A percentile compares a stretch with the other conserved stretches of the same genome.
Evolutionary conservation across 2,113 vertebrate species (phyloP).

Genomic region (Lepus americanus): DNA sequence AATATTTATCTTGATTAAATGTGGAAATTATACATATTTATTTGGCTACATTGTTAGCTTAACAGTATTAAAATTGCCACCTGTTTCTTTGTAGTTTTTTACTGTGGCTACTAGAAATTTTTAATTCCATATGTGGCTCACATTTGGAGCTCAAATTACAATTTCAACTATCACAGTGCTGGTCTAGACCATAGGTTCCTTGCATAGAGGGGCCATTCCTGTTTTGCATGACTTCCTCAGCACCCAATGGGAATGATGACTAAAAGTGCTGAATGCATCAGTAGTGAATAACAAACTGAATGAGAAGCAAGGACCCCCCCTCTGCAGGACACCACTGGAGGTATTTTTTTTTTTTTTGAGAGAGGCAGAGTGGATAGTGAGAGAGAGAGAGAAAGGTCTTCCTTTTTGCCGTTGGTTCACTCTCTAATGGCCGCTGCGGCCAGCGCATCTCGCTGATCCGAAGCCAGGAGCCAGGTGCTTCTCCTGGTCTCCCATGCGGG

Average conservation of each 20-base stretch:
- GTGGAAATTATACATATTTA: neutral
- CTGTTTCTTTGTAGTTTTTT: conserved; percentile 38
- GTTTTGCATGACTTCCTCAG: neutral
- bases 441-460: no score
- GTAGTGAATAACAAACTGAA: neutral
- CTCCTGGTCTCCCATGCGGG: no score
- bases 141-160: neutral
- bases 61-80: conserved; percentile 27
- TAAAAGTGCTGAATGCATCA: neutral
- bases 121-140: conserved; percentile 30
- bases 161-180: neutral
- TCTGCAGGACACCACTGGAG: neutral
- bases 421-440: no score
- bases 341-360: no score
- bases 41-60: neutral
- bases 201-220: neutral
- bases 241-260: neutral
- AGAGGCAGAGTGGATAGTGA: no score
- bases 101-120: conserved; percentile 11
- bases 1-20: conserved; percentile 26
- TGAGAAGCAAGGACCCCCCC: neutral
- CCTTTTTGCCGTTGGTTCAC: no score
- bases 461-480: no score
- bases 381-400: no score
- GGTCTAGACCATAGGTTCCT: neutral